Percentiles rank a stretch among this genome's conserved stretches.
Evolutionary conservation across 2,113 vertebrate genomes (phyloP).

Genomic region (Psophia crepitans): DNA sequence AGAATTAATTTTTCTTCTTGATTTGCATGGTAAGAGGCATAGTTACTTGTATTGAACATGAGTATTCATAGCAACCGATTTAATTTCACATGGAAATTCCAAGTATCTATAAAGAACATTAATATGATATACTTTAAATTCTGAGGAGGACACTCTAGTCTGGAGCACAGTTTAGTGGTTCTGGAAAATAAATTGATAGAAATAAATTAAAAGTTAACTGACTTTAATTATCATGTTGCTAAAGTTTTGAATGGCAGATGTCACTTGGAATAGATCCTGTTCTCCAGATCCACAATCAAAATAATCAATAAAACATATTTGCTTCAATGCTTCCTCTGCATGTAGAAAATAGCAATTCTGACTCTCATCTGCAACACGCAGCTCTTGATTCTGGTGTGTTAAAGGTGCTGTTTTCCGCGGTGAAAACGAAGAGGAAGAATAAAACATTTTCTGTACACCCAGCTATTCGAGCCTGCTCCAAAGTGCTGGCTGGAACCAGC

Average conservation of each 20-base stretch:
- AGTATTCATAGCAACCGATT: slow-evolving; percentile 1
- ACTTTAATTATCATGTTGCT: not conserved
- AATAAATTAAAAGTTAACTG: not conserved
- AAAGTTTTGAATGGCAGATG: slow-evolving; percentile 13
- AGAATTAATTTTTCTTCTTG: not conserved
- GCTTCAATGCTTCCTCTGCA: not conserved
- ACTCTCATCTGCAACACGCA: not conserved
- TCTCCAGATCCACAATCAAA: not conserved
- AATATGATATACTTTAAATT: not conserved
- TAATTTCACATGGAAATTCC: not conserved
- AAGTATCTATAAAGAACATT: not conserved
- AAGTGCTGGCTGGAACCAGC: not conserved
- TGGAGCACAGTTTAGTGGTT: not conserved
- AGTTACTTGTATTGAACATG: slow-evolving; percentile 29
- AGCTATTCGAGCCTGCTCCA: not conserved
- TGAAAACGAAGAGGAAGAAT: not conserved
- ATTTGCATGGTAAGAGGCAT: not conserved
- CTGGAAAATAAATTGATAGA: not conserved
- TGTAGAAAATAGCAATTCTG: not conserved
- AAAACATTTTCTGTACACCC: not conserved
- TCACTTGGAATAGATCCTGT: slow-evolving; percentile 1
- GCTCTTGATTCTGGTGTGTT: not conserved
- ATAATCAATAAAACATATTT: not conserved
- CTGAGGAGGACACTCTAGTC: not conserved
- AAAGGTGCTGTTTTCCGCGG: not conserved